Conservation (phyloP, 2,113 vertebrate species). For the Tenrec ecaudatus region DNA sequence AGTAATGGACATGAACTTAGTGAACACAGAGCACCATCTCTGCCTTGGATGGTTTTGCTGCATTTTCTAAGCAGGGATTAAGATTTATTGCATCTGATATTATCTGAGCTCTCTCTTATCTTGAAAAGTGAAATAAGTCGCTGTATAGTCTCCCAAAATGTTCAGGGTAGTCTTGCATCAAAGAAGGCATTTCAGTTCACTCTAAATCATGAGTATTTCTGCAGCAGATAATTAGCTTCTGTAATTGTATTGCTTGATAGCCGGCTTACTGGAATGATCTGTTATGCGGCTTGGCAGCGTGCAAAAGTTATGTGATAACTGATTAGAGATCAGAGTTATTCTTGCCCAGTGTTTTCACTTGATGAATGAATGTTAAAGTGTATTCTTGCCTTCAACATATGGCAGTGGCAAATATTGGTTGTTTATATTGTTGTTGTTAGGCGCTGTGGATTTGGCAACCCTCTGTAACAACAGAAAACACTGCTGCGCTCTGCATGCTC, state of each 20-base stretch:
- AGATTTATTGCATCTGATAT: background rate
- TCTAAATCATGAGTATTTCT: constrained; percentile 21
- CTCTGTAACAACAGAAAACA: too few relatives aligned
- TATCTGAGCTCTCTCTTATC: background rate
- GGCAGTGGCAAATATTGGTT: constrained; percentile 17
- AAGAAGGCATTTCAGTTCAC: background rate
- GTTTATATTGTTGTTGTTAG: too few relatives aligned
- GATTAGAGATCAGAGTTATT: constrained; percentile 56
- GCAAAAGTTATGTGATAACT: constrained; percentile 45
- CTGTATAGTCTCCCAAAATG: background rate
- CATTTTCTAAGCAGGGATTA: background rate
- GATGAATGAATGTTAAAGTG: background rate
- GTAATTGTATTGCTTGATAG: constrained; percentile 35
- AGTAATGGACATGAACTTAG: background rate
- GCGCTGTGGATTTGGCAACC: too few relatives aligned
- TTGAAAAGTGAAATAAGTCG: background rate
- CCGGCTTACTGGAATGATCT: constrained; percentile 24
- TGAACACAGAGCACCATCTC: background rate
- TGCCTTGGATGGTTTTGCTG: background rate
- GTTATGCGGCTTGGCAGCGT: background rate
- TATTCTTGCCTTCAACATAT: constrained; percentile 41
- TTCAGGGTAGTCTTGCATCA: background rate
- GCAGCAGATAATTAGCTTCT: constrained; percentile 48
- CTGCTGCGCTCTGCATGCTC: too few relatives aligned
- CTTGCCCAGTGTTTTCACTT: constrained; percentile 28